Conservation (phyloP, 2,888 invertebrate genomes). For the Oscheius sp. region DNA sequence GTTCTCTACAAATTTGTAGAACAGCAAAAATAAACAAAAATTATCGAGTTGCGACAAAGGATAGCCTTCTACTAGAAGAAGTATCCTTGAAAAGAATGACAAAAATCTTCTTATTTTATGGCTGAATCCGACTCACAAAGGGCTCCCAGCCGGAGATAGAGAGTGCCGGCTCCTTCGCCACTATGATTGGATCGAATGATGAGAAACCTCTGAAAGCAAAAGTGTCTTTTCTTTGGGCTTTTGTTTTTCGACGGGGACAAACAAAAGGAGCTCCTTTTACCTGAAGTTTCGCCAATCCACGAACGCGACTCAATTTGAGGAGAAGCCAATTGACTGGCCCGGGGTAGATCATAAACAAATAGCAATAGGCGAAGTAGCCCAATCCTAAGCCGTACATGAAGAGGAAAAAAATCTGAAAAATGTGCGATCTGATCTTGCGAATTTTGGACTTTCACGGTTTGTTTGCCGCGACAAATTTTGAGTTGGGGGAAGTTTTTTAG, state of each 20-base stretch:
- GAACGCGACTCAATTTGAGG: background rate
- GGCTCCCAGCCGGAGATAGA: conserved; percentile 66
- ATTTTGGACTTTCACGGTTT: background rate
- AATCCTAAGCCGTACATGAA: conserved; percentile 66
- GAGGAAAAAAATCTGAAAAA: conserved; percentile 63
- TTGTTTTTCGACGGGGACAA: background rate
- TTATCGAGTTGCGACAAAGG: no score
- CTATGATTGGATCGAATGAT: conserved; percentile 53
- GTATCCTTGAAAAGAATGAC: background rate
- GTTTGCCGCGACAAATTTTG: background rate
- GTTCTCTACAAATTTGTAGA: no score
- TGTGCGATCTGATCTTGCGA: background rate
- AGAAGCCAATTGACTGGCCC: conserved; percentile 49
- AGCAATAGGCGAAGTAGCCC: conserved; percentile 63
- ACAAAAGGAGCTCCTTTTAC: no score
- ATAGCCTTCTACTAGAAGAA: background rate
- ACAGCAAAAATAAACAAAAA: background rate
- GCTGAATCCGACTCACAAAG: conserved; percentile 52
- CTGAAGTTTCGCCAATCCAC: conserved; percentile 7
- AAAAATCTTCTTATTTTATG: no score
- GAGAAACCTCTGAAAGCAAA: conserved; percentile 45
- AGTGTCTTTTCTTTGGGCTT: background rate
- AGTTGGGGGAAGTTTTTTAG: background rate
- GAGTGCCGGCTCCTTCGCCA: conserved; percentile 64
- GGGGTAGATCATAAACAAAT: conserved; percentile 66